Evolutionary conservation across 1,140 invertebrate species (phyloP).

Genomic region (Cyclina sinensis): DNA sequence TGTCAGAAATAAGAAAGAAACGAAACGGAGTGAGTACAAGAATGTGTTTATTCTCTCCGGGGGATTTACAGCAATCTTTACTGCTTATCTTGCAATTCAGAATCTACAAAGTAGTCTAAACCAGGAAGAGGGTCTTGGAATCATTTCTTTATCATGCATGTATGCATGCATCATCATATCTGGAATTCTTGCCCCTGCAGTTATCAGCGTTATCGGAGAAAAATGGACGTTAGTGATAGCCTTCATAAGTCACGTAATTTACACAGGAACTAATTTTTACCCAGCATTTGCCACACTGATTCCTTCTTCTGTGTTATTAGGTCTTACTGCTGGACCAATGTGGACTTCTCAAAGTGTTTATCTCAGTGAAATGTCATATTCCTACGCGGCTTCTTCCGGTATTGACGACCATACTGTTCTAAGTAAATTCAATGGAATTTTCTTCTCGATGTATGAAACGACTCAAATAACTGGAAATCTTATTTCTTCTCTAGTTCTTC

Average conservation of each 20-base stretch:
- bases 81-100: slow-evolving; percentile 79
- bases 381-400: slow-evolving; percentile 28
- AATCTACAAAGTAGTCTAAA: slow-evolving; percentile 84
- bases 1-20: not conserved
- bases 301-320: slow-evolving; percentile 76
- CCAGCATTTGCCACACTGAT: slow-evolving; percentile 77
- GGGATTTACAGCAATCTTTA: slow-evolving; percentile 76
- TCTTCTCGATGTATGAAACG: slow-evolving; percentile 74
- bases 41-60: slow-evolving; percentile 73
- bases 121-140: slow-evolving; percentile 73
- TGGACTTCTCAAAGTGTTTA: slow-evolving; percentile 79
- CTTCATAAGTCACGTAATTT: slow-evolving; percentile 74
- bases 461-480: slow-evolving; percentile 77
- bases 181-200: slow-evolving; percentile 74
- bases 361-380: slow-evolving; percentile 56
- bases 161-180: slow-evolving; percentile 73
- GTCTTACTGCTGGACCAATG: slow-evolving; percentile 73
- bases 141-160: slow-evolving; percentile 69
- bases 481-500: slow-evolving; percentile 73
- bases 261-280: slow-evolving; percentile 86
- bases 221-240: slow-evolving; percentile 73
- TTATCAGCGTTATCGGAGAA: slow-evolving; percentile 75
- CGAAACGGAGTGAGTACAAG: slow-evolving; percentile 34
- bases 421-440: slow-evolving; percentile 77
- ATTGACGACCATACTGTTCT: slow-evolving; percentile 65